A percentile compares a stretch with the other conserved stretches of the same genome.
Conservation (phyloP, 2,797 vertebrate species). For the Pipistrellus kuhlii region DNA sequence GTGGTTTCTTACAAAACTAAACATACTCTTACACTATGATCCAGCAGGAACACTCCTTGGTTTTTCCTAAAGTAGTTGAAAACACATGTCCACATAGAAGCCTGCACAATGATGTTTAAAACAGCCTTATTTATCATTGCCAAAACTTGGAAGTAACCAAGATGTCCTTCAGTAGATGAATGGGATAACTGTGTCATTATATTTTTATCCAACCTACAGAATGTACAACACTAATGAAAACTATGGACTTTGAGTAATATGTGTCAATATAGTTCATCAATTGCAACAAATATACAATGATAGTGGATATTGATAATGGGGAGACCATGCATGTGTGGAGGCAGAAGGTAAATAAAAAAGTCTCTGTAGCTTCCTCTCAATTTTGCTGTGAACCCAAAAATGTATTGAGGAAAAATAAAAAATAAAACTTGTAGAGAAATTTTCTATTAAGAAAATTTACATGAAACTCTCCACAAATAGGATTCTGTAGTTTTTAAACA, state of each 20-base stretch:
- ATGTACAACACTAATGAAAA: not conserved
- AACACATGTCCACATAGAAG: not conserved
- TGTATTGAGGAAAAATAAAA: not conserved
- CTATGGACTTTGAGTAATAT: not conserved
- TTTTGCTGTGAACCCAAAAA: not conserved
- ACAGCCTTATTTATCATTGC: not conserved
- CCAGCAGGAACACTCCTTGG: not conserved
- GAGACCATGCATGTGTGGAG: not conserved
- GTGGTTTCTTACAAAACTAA: not conserved
- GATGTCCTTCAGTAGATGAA: not conserved
- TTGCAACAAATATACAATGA: not conserved
- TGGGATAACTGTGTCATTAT: not conserved
- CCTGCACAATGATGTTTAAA: not conserved
- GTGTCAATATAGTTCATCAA: not conserved
- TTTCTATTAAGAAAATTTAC: conserved; percentile 22
- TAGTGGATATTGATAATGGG: not conserved
- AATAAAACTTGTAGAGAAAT: not conserved
- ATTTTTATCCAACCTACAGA: not conserved
- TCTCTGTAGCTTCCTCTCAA: not conserved
- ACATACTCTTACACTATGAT: not conserved
- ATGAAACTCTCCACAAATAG: conserved; percentile 26
- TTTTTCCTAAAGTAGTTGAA: not conserved
- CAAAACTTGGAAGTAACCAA: not conserved
- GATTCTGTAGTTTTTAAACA: conserved; percentile 21
- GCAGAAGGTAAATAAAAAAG: not conserved